Evolutionary conservation across 1,140 invertebrate genomes (phyloP).

Genomic region (Atta texana): DNA sequence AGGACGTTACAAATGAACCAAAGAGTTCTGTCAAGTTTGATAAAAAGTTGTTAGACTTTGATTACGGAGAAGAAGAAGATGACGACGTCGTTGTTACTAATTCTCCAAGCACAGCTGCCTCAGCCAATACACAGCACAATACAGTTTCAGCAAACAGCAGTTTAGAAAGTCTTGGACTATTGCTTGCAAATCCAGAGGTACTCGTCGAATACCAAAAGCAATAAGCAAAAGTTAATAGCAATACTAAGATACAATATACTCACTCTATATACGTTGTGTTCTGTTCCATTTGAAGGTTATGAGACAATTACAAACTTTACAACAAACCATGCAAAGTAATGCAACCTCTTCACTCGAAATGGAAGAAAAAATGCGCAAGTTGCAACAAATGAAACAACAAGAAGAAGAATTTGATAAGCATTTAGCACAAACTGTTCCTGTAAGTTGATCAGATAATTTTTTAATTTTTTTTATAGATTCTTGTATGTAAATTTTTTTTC

Average conservation of each 20-base stretch:
- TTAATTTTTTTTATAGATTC: neutral
- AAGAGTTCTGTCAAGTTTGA: constrained; percentile 89
- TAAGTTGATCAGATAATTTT: constrained; percentile 80
- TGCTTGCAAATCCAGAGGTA: constrained; percentile 85
- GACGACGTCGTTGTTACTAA: constrained; percentile 87
- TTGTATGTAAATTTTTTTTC: constrained; percentile 6
- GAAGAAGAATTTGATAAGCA: constrained; percentile 94
- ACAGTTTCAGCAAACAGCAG: constrained; percentile 76
- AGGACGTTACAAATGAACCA: constrained; percentile 82
- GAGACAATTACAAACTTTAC: constrained; percentile 89
- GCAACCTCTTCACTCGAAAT: constrained; percentile 87
- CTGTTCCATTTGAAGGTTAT: constrained; percentile 86
- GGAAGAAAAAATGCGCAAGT: constrained; percentile 90
- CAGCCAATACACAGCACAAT: constrained; percentile 79
- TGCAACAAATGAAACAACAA: constrained; percentile 91
- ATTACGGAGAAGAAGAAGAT: constrained; percentile 94
- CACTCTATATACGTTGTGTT: neutral
- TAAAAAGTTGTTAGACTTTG: constrained; percentile 94
- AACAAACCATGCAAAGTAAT: constrained; percentile 86
- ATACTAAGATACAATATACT: constrained; percentile 28
- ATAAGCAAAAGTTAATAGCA: neutral
- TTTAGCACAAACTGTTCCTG: constrained; percentile 90
- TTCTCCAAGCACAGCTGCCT: constrained; percentile 78
- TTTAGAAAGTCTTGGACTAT: constrained; percentile 83
- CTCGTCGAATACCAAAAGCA: neutral